Conservation (phyloP, 1,140 invertebrate species). For the fruit fly (Drosophila melanogaster) region DNA sequence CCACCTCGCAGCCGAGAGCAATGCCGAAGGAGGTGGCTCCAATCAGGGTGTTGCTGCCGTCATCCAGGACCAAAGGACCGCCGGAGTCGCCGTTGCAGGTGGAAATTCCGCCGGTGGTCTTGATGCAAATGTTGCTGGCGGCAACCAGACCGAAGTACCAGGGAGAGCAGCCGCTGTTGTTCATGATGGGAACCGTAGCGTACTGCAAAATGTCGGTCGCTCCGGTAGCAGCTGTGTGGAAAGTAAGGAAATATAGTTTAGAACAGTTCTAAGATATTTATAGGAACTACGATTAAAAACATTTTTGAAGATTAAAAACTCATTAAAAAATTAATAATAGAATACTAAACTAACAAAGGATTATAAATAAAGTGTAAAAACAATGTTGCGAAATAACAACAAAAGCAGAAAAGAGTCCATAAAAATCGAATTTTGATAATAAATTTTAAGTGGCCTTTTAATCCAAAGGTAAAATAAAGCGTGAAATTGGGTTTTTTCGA, state of each 20-base stretch:
- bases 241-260: neutral
- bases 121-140: constrained; percentile 63
- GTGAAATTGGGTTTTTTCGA: constrained; percentile 2
- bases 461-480: constrained; percentile 5
- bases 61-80: constrained; percentile 84
- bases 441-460: neutral
- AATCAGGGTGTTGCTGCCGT: constrained; percentile 81
- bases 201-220: constrained; percentile 52
- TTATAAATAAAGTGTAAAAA: no score
- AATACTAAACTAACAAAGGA: neutral
- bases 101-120: constrained; percentile 68
- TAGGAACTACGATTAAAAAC: no score
- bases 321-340: no score
- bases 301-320: no score
- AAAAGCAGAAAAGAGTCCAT: constrained; percentile 12
- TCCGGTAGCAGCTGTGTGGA: constrained; percentile 17
- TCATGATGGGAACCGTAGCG: constrained; percentile 54
- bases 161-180: constrained; percentile 53
- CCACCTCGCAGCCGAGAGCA: constrained; percentile 85
- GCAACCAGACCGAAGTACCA: constrained; percentile 47
- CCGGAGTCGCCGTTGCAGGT: constrained; percentile 86
- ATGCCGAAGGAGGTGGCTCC: constrained; percentile 86
- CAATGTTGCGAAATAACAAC: no score
- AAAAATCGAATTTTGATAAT: constrained; percentile 11
- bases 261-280: neutral